These are phyloP conservation scores for Hippoglossus hippoglossus DNA, from an alignment of 2,797 vertebrate genomes.

Conservation along the genomic window DNA sequence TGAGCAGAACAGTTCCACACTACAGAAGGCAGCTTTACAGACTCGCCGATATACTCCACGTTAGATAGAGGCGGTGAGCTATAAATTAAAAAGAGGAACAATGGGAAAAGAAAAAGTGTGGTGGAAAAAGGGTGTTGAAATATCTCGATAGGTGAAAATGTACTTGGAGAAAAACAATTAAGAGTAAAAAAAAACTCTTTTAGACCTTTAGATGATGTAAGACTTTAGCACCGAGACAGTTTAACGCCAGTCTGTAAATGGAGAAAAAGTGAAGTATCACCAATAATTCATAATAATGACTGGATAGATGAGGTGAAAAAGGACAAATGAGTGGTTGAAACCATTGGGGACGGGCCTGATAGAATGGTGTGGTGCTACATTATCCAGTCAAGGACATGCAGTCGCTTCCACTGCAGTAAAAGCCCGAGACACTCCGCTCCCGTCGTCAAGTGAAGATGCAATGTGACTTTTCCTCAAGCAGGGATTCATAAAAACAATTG, in stretches of 20 bases:
- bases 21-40: slow-evolving; percentile 43
- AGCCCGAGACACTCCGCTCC: slow-evolving; percentile 24
- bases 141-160: background rate
- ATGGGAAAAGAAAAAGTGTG: slow-evolving; percentile 15
- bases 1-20: slow-evolving; percentile 43
- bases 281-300: slow-evolving; percentile 35
- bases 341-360: slow-evolving; percentile 41
- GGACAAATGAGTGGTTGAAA: slow-evolving; percentile 43
- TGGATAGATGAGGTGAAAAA: slow-evolving; percentile 14
- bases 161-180: background rate
- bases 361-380: slow-evolving; percentile 42
- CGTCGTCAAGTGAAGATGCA: slow-evolving; percentile 45
- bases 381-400: slow-evolving; percentile 69
- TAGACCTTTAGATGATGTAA: background rate
- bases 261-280: background rate
- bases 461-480: slow-evolving; percentile 31
- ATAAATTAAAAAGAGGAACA: slow-evolving; percentile 52
- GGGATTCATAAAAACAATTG: slow-evolving; percentile 34
- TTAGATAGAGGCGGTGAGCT: slow-evolving; percentile 39
- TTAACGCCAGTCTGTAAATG: slow-evolving; percentile 8
- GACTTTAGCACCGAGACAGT: slow-evolving; percentile 6
- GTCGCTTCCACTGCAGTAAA: slow-evolving; percentile 59
- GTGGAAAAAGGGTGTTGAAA: background rate
- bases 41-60: slow-evolving; percentile 35
- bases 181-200: background rate